Conservation (phyloP, 2,888 invertebrate genomes). For the Vanessa cardui region DNA sequence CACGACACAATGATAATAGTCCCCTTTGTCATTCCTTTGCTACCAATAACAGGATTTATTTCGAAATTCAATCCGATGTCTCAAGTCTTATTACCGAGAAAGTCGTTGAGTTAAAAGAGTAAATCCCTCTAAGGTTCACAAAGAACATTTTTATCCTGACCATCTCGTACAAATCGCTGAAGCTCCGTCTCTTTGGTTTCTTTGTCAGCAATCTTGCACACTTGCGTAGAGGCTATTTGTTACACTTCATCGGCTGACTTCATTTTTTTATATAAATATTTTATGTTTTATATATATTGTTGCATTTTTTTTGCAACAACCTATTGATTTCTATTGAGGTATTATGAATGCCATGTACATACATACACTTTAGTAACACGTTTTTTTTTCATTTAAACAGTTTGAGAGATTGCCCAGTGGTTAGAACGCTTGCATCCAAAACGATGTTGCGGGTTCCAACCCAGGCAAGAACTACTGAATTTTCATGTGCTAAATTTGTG, state of each 20-base stretch:
- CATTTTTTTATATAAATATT: constrained; percentile 34
- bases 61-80: constrained; percentile 36
- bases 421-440: no score
- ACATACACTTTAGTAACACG: no score
- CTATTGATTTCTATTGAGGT: no score
- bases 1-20: constrained; percentile 6
- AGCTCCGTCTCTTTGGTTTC: constrained; percentile 57
- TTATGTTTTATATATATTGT: neutral
- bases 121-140: constrained; percentile 59
- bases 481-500: no score
- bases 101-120: constrained; percentile 54
- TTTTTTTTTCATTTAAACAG: no score
- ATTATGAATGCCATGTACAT: no score
- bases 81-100: constrained; percentile 46
- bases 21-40: constrained; percentile 13
- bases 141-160: constrained; percentile 62
- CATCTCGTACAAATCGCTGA: constrained; percentile 62
- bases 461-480: no score
- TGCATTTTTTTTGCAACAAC: no score
- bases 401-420: no score
- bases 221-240: constrained; percentile 55
- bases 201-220: constrained; percentile 63
- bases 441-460: no score
- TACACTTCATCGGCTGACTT: constrained; percentile 57
- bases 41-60: constrained; percentile 34